These are phyloP conservation scores for Ceratotherium simum DNA, from an alignment of 2,113 vertebrate species.

Conservation along the genomic window DNA sequence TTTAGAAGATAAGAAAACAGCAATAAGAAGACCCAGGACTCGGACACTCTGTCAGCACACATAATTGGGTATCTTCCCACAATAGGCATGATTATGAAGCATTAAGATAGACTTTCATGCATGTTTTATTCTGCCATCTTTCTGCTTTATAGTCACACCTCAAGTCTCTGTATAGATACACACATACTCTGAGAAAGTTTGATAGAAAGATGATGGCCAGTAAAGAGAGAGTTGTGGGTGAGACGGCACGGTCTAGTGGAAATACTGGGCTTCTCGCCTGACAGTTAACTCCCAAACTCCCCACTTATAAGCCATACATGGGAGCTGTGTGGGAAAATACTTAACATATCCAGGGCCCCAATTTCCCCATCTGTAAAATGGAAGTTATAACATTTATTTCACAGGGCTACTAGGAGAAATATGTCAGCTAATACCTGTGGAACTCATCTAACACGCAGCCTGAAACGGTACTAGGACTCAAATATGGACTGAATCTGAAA, in stretches of 20 bases:
- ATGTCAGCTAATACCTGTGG: neutral
- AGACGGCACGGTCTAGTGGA: neutral
- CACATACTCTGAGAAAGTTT: neutral
- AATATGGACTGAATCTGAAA: neutral
- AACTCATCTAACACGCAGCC: neutral
- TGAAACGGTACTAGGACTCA: neutral
- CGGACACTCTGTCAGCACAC: neutral
- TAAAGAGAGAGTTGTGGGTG: neutral
- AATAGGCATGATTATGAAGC: neutral
- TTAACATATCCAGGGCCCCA: neutral
- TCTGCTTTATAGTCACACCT: neutral
- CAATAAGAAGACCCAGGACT: neutral
- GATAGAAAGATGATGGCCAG: neutral
- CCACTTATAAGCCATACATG: neutral
- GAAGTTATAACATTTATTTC: neutral
- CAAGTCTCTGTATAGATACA: neutral
- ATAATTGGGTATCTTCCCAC: accelerated
- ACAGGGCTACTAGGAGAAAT: neutral
- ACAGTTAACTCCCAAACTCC: neutral
- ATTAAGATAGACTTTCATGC: neutral
- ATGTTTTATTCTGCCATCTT: neutral
- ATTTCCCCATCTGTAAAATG: neutral
- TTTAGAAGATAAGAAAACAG: neutral
- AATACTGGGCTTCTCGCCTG: neutral
- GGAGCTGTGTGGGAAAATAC: neutral